Evolutionary conservation across 2,888 invertebrate genomes (phyloP).

Genomic region (Pegoplata infirma): DNA sequence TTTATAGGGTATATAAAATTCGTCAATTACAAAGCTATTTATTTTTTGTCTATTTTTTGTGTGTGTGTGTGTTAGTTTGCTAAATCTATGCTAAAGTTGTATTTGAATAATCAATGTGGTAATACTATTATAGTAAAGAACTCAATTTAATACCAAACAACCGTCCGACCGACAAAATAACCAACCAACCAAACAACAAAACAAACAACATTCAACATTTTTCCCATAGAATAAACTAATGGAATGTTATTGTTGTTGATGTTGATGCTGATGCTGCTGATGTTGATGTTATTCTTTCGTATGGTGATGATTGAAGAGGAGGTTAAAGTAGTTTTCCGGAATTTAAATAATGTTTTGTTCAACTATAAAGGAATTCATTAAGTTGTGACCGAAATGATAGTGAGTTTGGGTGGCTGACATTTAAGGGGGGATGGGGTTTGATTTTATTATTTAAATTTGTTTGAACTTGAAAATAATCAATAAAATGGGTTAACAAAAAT

Average conservation of each 20-base stretch:
- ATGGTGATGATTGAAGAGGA: slow-evolving; percentile 47
- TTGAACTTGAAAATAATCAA: slow-evolving; percentile 44
- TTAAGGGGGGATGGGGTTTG: too few relatives aligned
- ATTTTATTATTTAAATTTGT: slow-evolving; percentile 47
- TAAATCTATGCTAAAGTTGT: slow-evolving; percentile 51
- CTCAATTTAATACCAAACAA: slow-evolving; percentile 47
- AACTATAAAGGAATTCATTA: slow-evolving; percentile 55
- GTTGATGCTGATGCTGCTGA: slow-evolving; percentile 13
- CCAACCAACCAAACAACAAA: slow-evolving; percentile 23
- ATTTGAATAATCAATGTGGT: slow-evolving; percentile 57
- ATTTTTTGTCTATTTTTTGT: slow-evolving; percentile 6
- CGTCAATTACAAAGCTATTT: too few relatives aligned
- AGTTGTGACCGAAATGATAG: slow-evolving; percentile 24
- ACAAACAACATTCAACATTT: slow-evolving; percentile 32
- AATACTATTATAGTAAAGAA: slow-evolving; percentile 52
- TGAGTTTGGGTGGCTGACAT: too few relatives aligned
- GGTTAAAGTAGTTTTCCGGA: slow-evolving; percentile 39
- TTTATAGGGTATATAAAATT: too few relatives aligned
- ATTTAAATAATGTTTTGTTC: slow-evolving; percentile 51
- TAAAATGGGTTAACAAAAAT: slow-evolving; percentile 19
- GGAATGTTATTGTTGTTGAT: slow-evolving; percentile 53
- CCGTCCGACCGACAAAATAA: slow-evolving; percentile 2
- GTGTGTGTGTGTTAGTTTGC: slow-evolving; percentile 26
- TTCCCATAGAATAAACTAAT: slow-evolving; percentile 49
- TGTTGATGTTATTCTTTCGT: slow-evolving; percentile 31